Evolutionary conservation across 2,888 invertebrate genomes (phyloP).

Genomic region (Choreutis nemorana): DNA sequence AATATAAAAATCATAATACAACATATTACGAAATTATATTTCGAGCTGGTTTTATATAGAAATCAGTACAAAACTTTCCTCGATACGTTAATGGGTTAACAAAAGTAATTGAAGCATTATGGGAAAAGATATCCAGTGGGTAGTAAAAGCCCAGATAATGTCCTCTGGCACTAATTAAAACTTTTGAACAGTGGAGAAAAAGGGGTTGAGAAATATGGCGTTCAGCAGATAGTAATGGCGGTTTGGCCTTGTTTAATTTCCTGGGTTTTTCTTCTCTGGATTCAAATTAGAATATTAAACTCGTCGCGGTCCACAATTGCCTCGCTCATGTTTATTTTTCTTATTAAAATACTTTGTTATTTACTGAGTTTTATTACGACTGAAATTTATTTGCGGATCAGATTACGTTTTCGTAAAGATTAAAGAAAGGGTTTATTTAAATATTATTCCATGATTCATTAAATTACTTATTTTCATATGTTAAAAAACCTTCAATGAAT

Average conservation of each 20-base stretch:
- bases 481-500: neutral
- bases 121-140: neutral
- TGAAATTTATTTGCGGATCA: too few relatives aligned
- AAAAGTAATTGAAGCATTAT: too few relatives aligned
- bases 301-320: constrained; percentile 9
- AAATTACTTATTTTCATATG: neutral
- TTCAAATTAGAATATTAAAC: constrained; percentile 34
- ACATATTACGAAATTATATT: too few relatives aligned
- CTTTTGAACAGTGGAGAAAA: constrained; percentile 51
- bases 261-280: constrained; percentile 38
- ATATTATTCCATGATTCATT: neutral
- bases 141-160: constrained; percentile 44
- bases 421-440: neutral
- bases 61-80: too few relatives aligned
- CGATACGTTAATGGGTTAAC: too few relatives aligned
- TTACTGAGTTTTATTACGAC: too few relatives aligned
- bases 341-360: neutral
- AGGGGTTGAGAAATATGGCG: constrained; percentile 59
- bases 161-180: constrained; percentile 65
- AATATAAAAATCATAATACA: too few relatives aligned
- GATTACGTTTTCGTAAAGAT: too few relatives aligned
- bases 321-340: constrained; percentile 3
- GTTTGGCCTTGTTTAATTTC: constrained; percentile 44
- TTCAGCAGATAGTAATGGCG: constrained; percentile 50
- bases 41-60: too few relatives aligned